Evolutionary conservation across 2,113 vertebrate species (phyloP).

Genomic region (Choloepus hoffmanni): DNA sequence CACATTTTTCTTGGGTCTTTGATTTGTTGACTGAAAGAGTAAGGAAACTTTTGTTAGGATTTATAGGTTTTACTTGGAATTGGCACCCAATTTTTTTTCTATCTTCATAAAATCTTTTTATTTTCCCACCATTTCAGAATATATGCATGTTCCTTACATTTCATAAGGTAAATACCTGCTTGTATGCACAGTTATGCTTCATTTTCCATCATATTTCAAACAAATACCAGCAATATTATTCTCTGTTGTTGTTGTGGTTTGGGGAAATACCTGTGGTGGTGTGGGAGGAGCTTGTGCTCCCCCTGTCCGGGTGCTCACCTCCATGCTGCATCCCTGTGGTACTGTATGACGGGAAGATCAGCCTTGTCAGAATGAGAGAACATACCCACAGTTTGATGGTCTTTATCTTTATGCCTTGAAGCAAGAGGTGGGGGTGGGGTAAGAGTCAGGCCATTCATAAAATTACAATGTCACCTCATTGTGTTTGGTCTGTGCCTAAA

Average conservation of each 20-base stretch:
- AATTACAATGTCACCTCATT: no score
- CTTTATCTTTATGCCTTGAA: not conserved
- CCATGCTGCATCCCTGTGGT: not conserved
- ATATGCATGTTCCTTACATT: not conserved
- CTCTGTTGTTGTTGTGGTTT: no score
- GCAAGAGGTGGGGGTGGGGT: no score
- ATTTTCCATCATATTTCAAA: not conserved
- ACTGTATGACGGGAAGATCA: not conserved
- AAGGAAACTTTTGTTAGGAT: not conserved
- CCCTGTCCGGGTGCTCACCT: no score
- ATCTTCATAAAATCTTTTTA: not conserved
- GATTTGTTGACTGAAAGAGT: not conserved
- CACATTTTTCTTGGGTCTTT: not conserved
- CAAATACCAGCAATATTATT: no score
- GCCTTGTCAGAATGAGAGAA: not conserved
- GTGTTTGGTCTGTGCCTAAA: not conserved
- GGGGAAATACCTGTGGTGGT: not conserved
- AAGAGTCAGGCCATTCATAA: no score
- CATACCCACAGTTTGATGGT: fast-evolving
- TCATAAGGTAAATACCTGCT: not conserved
- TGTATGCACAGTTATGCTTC: not conserved
- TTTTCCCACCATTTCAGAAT: not conserved
- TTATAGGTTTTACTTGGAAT: not conserved
- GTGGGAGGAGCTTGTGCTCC: not conserved
- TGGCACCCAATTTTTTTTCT: not conserved